Evolutionary conservation across 1,140 invertebrate genomes (phyloP).

Genomic region (Drosophila elegans): DNA sequence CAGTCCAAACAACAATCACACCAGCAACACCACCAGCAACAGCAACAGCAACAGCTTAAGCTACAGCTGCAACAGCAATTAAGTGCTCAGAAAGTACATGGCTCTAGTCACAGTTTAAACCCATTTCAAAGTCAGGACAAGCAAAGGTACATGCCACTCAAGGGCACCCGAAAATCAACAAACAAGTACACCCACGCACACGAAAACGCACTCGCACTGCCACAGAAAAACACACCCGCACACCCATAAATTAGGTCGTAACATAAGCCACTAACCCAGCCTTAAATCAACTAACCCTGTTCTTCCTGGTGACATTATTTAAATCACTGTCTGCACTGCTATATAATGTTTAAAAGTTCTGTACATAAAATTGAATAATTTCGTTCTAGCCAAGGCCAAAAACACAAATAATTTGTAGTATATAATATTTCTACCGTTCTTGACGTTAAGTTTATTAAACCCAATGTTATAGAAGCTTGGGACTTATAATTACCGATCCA

Average conservation of each 20-base stretch:
- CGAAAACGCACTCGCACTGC: slow-evolving; percentile 14
- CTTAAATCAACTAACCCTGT: background rate
- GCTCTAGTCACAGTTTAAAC: slow-evolving; percentile 82
- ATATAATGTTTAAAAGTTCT: background rate
- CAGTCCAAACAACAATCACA: slow-evolving; percentile 37
- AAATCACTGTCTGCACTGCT: background rate
- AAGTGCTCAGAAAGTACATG: slow-evolving; percentile 71
- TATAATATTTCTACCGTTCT: no score
- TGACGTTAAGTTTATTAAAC: background rate
- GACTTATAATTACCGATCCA: background rate
- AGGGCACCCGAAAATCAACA: slow-evolving; percentile 20
- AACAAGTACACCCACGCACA: slow-evolving; percentile 22
- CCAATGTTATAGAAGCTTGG: background rate
- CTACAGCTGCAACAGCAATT: slow-evolving; percentile 68
- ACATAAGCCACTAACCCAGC: slow-evolving; percentile 22
- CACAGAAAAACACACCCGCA: slow-evolving; percentile 15
- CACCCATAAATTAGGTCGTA: slow-evolving; percentile 5
- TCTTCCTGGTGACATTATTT: background rate
- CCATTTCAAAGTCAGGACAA: slow-evolving; percentile 76
- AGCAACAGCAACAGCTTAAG: slow-evolving; percentile 63
- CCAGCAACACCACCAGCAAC: no score
- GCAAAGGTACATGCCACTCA: slow-evolving; percentile 74
- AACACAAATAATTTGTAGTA: no score
- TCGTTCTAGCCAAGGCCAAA: no score
- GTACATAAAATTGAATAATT: no score